Conservation (phyloP, 2,797 vertebrate species). For the Mastacembelus armatus region DNA sequence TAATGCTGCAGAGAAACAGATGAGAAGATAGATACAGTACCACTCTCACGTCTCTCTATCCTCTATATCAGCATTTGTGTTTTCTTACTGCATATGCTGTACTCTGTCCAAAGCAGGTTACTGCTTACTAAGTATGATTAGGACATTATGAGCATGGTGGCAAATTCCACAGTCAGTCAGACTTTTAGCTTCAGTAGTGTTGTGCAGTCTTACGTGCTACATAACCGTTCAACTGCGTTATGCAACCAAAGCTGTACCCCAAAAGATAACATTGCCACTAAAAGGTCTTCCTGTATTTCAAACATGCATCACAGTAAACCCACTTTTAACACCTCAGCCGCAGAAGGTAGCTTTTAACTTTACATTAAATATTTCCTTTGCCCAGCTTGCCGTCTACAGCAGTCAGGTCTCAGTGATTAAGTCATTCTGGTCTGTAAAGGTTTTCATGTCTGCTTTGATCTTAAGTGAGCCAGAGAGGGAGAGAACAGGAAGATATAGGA, state of each 20-base stretch:
- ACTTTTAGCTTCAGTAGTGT: background rate
- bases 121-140: too few relatives aligned
- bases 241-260: constrained; percentile 10
- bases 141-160: background rate
- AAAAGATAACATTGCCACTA: background rate
- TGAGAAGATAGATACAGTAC: too few relatives aligned
- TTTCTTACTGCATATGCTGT: too few relatives aligned
- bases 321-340: constrained; percentile 26
- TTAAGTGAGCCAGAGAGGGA: constrained; percentile 29
- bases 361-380: constrained; percentile 49
- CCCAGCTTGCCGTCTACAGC: constrained; percentile 33
- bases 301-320: constrained; percentile 4
- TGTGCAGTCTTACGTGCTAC: background rate
- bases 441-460: constrained; percentile 70
- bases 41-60: too few relatives aligned
- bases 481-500: constrained; percentile 14
- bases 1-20: too few relatives aligned
- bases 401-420: constrained; percentile 36
- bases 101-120: too few relatives aligned
- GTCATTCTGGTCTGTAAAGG: constrained; percentile 57
- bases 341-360: constrained; percentile 48
- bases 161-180: background rate
- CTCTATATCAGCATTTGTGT: too few relatives aligned
- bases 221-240: constrained; percentile 6
- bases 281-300: constrained; percentile 21